phyloP scores from a whole-genome alignment of 1,140 invertebrate species.

The Drosophila subpulchrella region DNA sequence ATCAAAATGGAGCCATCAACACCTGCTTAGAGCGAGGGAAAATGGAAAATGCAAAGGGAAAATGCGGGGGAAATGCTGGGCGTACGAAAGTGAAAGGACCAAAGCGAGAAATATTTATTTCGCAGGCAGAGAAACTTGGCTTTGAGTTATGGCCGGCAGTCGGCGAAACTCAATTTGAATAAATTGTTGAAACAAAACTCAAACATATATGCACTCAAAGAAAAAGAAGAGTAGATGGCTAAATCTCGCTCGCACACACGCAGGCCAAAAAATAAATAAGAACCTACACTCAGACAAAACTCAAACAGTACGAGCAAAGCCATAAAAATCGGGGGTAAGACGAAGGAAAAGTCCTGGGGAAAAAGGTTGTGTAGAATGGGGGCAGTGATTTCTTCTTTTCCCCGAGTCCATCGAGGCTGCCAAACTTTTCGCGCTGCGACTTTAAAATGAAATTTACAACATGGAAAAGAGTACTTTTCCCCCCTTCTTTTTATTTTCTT shows the following conservation, averaged over 20 bases:
- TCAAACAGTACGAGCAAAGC: conserved; percentile 14
- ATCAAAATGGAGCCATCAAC: conserved; percentile 81
- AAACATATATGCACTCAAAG: conserved; percentile 21
- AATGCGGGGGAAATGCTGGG: not conserved
- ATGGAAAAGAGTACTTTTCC: conserved; percentile 36
- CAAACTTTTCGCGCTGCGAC: conserved; percentile 57
- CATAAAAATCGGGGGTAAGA: conserved; percentile 28
- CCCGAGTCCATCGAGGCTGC: conserved; percentile 62
- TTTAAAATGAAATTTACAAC: conserved; percentile 78
- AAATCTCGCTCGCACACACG: not conserved
- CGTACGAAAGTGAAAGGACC: conserved; percentile 42
- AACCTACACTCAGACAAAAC: conserved; percentile 18
- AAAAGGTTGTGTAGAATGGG: not conserved
- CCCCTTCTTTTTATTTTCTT: not conserved
- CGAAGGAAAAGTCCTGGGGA: not conserved
- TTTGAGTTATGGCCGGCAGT: conserved; percentile 80
- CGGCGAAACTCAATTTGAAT: conserved; percentile 80
- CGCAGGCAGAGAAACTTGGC: conserved; percentile 38
- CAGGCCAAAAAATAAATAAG: conserved; percentile 5
- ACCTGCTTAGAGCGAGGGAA: conserved; percentile 59
- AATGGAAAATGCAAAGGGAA: conserved; percentile 5
- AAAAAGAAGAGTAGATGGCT: not conserved
- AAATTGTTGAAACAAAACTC: conserved; percentile 76
- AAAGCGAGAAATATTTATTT: conserved; percentile 40
- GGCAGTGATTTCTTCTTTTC: conserved; percentile 28